Evolutionary conservation across 1,140 invertebrate genomes (phyloP), one percentile per base, ranked within the genome.

Genomic region (Microplitis demolitor): DNA sequence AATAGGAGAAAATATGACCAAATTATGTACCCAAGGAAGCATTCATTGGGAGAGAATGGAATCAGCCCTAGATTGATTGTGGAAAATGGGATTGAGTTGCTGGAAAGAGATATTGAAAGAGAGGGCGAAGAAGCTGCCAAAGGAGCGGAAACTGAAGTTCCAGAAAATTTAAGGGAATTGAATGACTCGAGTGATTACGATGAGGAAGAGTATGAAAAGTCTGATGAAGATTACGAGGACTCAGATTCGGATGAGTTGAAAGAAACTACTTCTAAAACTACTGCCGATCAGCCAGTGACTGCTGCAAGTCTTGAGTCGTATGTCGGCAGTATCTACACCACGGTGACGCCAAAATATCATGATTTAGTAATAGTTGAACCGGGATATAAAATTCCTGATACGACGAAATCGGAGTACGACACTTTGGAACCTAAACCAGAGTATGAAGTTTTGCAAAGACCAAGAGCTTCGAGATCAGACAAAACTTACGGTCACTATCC

Each of bases 81-180:
- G 11, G 53, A 81, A 9, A 63, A 79, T 5, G 81, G 78, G 3
- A 78, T 83, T 0, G 39, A 67, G 6, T 74, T 76, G 14, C 61
- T 88, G 6, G 80, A 85, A 56, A 67, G 79, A 4, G 84, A 87
- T 71, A 14, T 87, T 4, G 70, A 76, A 34, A 77, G 39, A 8
- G 78, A 84, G 31, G 76, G 63, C 34, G 71, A 78, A 67, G 75
- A 83, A 50, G 71, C 73, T 4, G 80, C 81, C 34, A 77, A 60
- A 11, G 67, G 72, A 6, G 69, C 78, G 0, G 78, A 81, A 8
- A 75, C 66, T 3, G 66, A 66, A 56, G 61, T 68, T 14, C 76
- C 71, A 4, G 69, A 71, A 16, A 73, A 73, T 61, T 69, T 69
- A 33, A 53, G 66, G n/a, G 58, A 37, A 31, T 34, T 69, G 4